These are phyloP conservation scores for Pachliopta kotzebuea DNA, from an alignment of 2,888 invertebrate species.

Conservation along the genomic window DNA sequence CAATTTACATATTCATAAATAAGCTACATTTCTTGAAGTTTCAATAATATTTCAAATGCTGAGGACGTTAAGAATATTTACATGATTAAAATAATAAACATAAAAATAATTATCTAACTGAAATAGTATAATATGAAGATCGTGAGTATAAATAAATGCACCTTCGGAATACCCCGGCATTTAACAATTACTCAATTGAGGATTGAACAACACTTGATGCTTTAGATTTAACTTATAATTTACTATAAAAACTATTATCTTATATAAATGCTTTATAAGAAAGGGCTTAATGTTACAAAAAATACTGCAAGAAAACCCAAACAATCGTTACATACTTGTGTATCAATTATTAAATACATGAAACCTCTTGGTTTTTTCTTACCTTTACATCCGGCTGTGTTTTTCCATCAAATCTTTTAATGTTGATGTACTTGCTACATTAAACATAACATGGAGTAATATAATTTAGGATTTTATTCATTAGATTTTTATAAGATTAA, in stretches of 20 bases:
- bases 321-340: constrained; percentile 4
- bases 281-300: constrained; percentile 1
- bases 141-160: neutral
- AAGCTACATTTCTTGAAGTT: neutral
- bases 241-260: no score
- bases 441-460: no score
- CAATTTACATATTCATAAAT: neutral
- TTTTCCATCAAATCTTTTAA: neutral
- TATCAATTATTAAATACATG: constrained; percentile 2
- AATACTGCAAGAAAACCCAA: constrained; percentile 1
- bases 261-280: neutral
- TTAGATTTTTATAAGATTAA: no score
- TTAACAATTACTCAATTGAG: no score
- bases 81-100: neutral
- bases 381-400: constrained; percentile 8
- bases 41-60: neutral
- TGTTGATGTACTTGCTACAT: neutral
- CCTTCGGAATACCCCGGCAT: no score
- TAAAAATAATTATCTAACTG: neutral
- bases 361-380: constrained; percentile 7
- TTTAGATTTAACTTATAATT: no score
- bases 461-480: no score
- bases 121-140: neutral
- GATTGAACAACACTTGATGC: no score
- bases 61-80: constrained; percentile 1